A percentile compares a stretch with the other conserved stretches of the same genome.
Evolutionary conservation across 2,888 invertebrate genomes (phyloP).

Genomic region (Germaria angustata): DNA sequence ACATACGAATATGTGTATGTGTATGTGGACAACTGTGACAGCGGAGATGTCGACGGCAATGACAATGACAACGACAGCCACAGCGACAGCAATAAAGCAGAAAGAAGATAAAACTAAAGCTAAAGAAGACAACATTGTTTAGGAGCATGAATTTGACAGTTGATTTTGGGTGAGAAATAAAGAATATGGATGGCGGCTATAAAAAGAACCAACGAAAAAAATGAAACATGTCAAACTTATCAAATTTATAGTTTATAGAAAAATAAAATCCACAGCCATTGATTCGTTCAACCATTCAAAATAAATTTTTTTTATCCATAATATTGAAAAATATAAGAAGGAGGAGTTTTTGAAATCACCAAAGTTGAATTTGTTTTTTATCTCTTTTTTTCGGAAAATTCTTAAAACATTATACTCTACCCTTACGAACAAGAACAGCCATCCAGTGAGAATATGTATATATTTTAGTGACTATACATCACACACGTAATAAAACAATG

Average conservation of each 20-base stretch:
- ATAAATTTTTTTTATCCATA: slow-evolving; percentile 32
- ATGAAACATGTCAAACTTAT: slow-evolving; percentile 63
- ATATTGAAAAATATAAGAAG: slow-evolving; percentile 41
- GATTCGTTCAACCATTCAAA: slow-evolving; percentile 50
- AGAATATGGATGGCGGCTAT: slow-evolving; percentile 61
- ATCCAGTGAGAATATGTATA: slow-evolving; percentile 18
- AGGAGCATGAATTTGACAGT: slow-evolving; percentile 49
- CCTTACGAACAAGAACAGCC: background rate
- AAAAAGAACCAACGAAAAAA: slow-evolving; percentile 54
- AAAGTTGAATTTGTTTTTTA: slow-evolving; percentile 2
- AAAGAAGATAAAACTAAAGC: slow-evolving; percentile 5
- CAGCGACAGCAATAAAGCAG: background rate
- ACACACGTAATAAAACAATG: slow-evolving; percentile 79
- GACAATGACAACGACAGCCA: background rate
- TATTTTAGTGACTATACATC: slow-evolving; percentile 58
- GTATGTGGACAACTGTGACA: slow-evolving; percentile 26
- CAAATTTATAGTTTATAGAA: slow-evolving; percentile 64
- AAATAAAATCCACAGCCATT: slow-evolving; percentile 42
- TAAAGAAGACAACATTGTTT: slow-evolving; percentile 49
- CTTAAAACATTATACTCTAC: slow-evolving; percentile 23
- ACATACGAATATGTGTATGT: too few species aligned
- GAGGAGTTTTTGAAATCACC: slow-evolving; percentile 59
- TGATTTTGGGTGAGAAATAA: slow-evolving; percentile 45
- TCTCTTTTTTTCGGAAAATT: slow-evolving; percentile 5
- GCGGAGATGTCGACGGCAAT: background rate